Percentiles rank a stretch among this genome's conserved stretches.
Evolutionary conservation across 2,888 invertebrate genomes (phyloP).

Genomic region (Melanostoma scalare): DNA sequence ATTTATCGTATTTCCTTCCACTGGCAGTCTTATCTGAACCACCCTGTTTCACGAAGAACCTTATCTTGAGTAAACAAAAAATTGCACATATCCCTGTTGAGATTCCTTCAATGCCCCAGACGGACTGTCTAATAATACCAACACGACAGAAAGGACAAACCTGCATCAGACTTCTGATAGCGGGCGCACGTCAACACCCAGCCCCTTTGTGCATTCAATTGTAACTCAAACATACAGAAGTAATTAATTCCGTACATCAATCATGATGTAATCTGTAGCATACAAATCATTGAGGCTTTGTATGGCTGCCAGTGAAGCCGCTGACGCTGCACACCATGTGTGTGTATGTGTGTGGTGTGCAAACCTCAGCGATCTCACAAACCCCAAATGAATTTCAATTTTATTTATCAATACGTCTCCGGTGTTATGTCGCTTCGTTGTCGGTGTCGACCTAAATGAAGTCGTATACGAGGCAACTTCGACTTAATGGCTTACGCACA

Average conservation of each 20-base stretch:
- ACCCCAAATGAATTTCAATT: slow-evolving; percentile 57
- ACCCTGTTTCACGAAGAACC: not conserved
- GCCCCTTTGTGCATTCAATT: slow-evolving; percentile 35
- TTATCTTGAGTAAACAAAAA: slow-evolving; percentile 48
- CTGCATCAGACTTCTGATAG: not conserved
- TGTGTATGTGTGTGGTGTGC: not conserved
- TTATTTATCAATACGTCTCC: slow-evolving; percentile 7
- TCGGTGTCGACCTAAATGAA: slow-evolving; percentile 40
- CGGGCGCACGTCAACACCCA: slow-evolving; percentile 3
- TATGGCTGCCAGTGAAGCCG: slow-evolving; percentile 1
- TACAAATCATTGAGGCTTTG: slow-evolving; percentile 45
- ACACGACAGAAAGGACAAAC: slow-evolving; percentile 27
- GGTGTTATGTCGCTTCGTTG: not conserved
- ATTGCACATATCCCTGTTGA: slow-evolving; percentile 56
- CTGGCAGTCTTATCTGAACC: not conserved
- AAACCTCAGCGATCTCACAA: slow-evolving; percentile 54
- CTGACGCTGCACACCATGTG: slow-evolving; percentile 27
- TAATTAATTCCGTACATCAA: slow-evolving; percentile 70
- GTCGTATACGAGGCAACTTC: slow-evolving; percentile 38
- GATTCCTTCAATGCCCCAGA: slow-evolving; percentile 51
- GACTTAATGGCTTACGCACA: slow-evolving; percentile 6
- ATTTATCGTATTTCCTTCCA: not conserved
- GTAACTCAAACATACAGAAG: slow-evolving; percentile 35
- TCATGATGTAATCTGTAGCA: slow-evolving; percentile 61
- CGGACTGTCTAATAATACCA: slow-evolving; percentile 51